phyloP scores from a whole-genome alignment of 2,797 vertebrate genomes.

The Phataginus tetradactyla region DNA sequence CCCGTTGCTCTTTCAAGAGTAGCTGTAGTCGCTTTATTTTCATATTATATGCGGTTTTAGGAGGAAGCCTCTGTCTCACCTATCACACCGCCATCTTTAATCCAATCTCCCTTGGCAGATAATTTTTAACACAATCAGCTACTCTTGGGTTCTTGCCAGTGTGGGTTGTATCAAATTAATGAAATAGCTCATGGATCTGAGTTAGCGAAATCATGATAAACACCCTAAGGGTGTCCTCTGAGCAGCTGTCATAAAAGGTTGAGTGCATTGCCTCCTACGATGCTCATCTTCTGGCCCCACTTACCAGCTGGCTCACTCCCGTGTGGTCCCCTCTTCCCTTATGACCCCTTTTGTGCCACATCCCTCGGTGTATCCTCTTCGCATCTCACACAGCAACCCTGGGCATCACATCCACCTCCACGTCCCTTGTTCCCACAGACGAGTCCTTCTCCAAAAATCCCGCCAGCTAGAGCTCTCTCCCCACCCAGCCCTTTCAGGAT shows the following conservation, averaged over 20 bases:
- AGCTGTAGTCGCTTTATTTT: too few relatives aligned
- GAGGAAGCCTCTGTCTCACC: too few relatives aligned
- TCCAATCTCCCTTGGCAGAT: neutral
- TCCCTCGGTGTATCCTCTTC: neutral
- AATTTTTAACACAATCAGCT: too few relatives aligned
- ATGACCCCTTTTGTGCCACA: neutral
- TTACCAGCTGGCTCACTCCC: neutral
- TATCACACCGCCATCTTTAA: too few relatives aligned
- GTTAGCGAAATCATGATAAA: neutral
- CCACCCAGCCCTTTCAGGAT: neutral
- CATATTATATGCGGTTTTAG: too few relatives aligned
- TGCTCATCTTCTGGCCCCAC: neutral
- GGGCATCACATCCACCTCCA: accelerated
- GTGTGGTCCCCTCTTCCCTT: neutral
- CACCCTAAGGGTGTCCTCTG: neutral
- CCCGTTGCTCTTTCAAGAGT: too few relatives aligned
- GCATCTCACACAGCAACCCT: too few relatives aligned
- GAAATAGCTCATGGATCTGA: too few relatives aligned
- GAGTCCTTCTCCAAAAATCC: neutral
- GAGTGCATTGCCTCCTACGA: accelerated
- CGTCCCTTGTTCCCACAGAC: accelerated
- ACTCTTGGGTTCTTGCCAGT: neutral
- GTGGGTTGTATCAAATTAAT: neutral
- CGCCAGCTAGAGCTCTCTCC: neutral
- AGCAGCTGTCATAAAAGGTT: neutral